Evolutionary conservation across 30 jellyfish, hydroid and myxozoan species (phyloP).

Genomic region (Pelagia noctiluca): DNA sequence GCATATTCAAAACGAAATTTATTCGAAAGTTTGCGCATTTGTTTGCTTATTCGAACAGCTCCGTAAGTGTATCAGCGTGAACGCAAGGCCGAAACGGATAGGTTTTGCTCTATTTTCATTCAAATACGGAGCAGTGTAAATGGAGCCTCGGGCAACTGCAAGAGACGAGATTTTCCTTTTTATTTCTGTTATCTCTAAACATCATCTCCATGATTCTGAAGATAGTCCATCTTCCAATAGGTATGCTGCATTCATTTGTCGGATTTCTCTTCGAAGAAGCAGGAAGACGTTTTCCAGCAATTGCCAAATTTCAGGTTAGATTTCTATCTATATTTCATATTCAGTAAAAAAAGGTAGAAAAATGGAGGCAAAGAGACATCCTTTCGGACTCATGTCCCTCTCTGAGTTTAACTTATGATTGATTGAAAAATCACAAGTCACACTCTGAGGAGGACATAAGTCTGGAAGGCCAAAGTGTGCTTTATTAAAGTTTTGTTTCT

Average conservation of each 20-base stretch:
- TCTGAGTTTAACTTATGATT: background rate
- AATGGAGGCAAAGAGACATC: background rate
- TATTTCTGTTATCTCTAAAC: background rate
- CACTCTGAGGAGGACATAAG: background rate
- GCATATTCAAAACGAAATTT: too few relatives aligned
- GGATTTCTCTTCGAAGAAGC: slow-evolving; percentile 71
- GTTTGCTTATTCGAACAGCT: too few relatives aligned
- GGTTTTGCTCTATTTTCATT: too few relatives aligned
- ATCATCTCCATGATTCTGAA: too few relatives aligned
- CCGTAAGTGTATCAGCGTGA: too few relatives aligned
- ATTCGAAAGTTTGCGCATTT: too few relatives aligned
- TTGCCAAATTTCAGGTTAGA: slow-evolving; percentile 37
- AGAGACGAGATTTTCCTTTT: background rate
- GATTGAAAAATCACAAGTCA: background rate
- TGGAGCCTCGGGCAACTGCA: too few relatives aligned
- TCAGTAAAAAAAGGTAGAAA: background rate
- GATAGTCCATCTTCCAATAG: slow-evolving; percentile 14
- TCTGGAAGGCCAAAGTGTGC: background rate
- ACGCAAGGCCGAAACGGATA: too few relatives aligned
- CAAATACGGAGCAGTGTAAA: too few relatives aligned
- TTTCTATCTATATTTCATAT: background rate
- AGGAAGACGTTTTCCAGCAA: slow-evolving; percentile 14
- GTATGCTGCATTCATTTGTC: slow-evolving; percentile 88
- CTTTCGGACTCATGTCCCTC: background rate
- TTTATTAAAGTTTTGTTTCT: background rate